phyloP scores from a whole-genome alignment of 2,888 invertebrate species.

The Trachelus tabidus region DNA sequence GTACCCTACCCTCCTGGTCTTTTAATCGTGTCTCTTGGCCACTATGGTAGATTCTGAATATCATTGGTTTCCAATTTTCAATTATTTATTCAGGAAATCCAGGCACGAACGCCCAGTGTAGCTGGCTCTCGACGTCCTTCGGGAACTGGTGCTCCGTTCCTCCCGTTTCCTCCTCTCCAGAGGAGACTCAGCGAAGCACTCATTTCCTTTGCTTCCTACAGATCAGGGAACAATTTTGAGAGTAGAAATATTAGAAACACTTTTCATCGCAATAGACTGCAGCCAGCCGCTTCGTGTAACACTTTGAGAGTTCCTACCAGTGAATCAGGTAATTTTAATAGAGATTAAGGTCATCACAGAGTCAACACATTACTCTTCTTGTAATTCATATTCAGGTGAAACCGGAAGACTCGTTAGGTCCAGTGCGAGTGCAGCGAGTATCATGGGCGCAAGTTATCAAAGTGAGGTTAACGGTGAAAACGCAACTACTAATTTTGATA shows the following conservation, averaged over 20 bases:
- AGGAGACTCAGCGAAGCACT: conserved; percentile 71
- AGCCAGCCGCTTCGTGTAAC: conserved; percentile 76
- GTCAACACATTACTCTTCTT: neutral
- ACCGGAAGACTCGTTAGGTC: conserved; percentile 60
- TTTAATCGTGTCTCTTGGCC: neutral
- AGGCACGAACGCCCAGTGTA: conserved; percentile 82
- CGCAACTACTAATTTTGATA: conserved; percentile 30
- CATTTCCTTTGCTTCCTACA: conserved; percentile 58
- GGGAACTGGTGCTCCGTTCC: conserved; percentile 68
- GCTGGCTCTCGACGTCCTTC: conserved; percentile 82
- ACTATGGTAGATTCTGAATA: conserved; percentile 11
- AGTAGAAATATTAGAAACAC: conserved; percentile 46
- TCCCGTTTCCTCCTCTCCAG: conserved; percentile 69
- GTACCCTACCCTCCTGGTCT: conserved; percentile 34
- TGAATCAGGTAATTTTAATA: conserved; percentile 49
- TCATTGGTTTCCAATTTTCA: conserved; percentile 25
- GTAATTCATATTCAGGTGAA: conserved; percentile 37
- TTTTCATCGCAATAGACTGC: conserved; percentile 68
- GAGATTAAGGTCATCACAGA: neutral
- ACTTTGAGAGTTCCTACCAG: conserved; percentile 74
- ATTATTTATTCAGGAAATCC: conserved; percentile 71
- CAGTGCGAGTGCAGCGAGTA: conserved; percentile 70
- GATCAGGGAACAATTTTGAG: conserved; percentile 50
- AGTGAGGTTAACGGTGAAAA: conserved; percentile 38
- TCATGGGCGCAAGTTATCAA: conserved; percentile 65